phyloP scores from a whole-genome alignment of 2,888 invertebrate genomes.

The Drosophila picticornis region DNA sequence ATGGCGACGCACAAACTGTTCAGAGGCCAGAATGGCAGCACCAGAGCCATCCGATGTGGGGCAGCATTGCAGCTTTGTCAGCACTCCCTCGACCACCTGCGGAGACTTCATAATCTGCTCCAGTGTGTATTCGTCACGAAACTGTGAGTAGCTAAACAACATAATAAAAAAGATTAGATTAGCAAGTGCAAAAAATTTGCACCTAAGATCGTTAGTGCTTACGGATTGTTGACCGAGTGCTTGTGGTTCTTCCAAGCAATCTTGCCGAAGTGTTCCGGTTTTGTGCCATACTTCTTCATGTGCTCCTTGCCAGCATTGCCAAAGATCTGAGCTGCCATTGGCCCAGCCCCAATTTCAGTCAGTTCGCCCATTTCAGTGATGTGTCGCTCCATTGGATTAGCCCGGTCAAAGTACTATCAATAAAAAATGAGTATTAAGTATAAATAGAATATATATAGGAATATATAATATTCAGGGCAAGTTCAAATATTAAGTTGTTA shows the following conservation, averaged over 20 bases:
- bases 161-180: slow-evolving; percentile 35
- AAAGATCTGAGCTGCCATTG: slow-evolving; percentile 97
- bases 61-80: slow-evolving; percentile 98
- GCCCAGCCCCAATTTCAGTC: slow-evolving; percentile 92
- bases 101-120: slow-evolving; percentile 96
- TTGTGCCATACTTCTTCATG: slow-evolving; percentile 93
- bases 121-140: slow-evolving; percentile 94
- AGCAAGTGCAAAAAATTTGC: neutral
- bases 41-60: slow-evolving; percentile 99
- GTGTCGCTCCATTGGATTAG: slow-evolving; percentile 95
- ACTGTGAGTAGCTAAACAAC: slow-evolving; percentile 92
- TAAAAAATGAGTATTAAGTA: no score
- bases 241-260: slow-evolving; percentile 99
- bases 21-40: slow-evolving; percentile 95
- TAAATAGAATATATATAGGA: no score
- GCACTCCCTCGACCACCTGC: slow-evolving; percentile 94
- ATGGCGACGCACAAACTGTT: slow-evolving; percentile 94
- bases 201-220: slow-evolving; percentile 81
- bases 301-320: slow-evolving; percentile 98
- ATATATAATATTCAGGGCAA: no score
- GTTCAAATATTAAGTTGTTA: no score
- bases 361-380: slow-evolving; percentile 93
- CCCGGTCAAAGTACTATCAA: slow-evolving; percentile 90
- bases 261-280: slow-evolving; percentile 96
- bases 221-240: slow-evolving; percentile 98